phyloP scores from a whole-genome alignment of 2,797 vertebrate genomes.

The Neoniphon sammara region DNA sequence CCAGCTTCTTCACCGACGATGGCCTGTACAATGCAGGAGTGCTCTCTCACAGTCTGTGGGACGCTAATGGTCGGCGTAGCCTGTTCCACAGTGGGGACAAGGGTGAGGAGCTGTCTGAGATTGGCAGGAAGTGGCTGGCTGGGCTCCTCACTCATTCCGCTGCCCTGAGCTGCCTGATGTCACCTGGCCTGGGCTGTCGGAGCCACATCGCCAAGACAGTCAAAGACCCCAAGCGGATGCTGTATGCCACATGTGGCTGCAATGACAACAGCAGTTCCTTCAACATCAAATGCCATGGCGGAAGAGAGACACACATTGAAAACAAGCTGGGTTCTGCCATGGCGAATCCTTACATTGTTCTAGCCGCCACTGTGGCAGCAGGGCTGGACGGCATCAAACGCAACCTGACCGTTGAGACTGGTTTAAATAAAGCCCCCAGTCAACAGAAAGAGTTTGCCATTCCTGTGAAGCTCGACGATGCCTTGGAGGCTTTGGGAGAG shows the following conservation, averaged over 20 bases:
- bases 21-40: conserved; percentile 88
- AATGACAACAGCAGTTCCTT: conserved; percentile 93
- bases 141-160: conserved; percentile 90
- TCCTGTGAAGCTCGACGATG: conserved; percentile 90
- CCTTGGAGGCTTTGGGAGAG: conserved; percentile 85
- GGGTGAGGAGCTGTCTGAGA: conserved; percentile 82
- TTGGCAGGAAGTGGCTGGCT: conserved; percentile 89
- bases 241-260: conserved; percentile 87
- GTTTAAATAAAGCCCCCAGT: conserved; percentile 69
- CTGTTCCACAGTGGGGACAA: conserved; percentile 84
- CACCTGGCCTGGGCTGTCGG: conserved; percentile 87
- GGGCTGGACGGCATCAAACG: conserved; percentile 90
- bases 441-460: conserved; percentile 80
- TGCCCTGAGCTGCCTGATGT: conserved; percentile 92
- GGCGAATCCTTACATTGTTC: conserved; percentile 92
- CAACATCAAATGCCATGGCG: conserved; percentile 90
- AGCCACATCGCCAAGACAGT: conserved; percentile 84
- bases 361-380: conserved; percentile 90
- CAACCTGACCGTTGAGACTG: conserved; percentile 74
- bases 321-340: conserved; percentile 92
- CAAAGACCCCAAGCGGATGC: conserved; percentile 83
- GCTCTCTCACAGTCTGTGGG: conserved; percentile 92
- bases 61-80: conserved; percentile 84
- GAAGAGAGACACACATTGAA: conserved; percentile 87
- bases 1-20: conserved; percentile 91